Evolutionary conservation across 1,140 invertebrate genomes (phyloP), one percentile per base, ranked within the genome.

Genomic region (Pemphigus obesinymphae): DNA sequence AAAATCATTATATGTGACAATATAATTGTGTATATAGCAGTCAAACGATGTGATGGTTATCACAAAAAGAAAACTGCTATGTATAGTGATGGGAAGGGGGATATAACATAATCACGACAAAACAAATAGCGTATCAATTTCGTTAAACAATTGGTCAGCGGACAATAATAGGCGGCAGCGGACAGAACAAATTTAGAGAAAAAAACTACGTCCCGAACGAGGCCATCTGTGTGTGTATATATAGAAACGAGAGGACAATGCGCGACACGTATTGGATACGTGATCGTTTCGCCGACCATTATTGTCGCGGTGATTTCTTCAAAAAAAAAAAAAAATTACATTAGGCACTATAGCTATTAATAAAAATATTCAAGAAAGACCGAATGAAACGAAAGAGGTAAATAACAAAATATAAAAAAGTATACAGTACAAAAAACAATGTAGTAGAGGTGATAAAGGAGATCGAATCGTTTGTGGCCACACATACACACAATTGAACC

Each of bases 281-380:
- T 81, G 81, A 78, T 58, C 68, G 78, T 68, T 68, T 72, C 31
- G 23, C 31, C 66, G 78, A 63, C 81, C 63, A 83, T 83, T 82
- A 83, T 72, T 82, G 66, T 82, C 78, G 40, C 11, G n/a, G 50
- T 58, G 50, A 55, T 76, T 55, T 53, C 37, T 55, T 78, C n/a
- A n/a, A n/a, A n/a, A n/a, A n/a, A n/a, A n/a, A n/a, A n/a, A n/a
- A n/a, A n/a, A n/a, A n/a, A n/a, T 11, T 4, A 4, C 10, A 53
- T 50, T 31, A 23, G 37, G 26, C 15, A 43, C 29, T 78, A 58
- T 78, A 37, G 13, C 23, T 37, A 40, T 37, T 78, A 61, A 78
- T 55, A 61, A 61, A 78, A 78, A 78, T 61, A 37, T 53, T 37
- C 48, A 20, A 78, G 53, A 40, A 78, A 78, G 34, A 78, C 1